A percentile compares a stretch with the other conserved stretches of the same genome.
phyloP scores from a whole-genome alignment of 2,888 invertebrate genomes.

The Conchocele bisecta region DNA sequence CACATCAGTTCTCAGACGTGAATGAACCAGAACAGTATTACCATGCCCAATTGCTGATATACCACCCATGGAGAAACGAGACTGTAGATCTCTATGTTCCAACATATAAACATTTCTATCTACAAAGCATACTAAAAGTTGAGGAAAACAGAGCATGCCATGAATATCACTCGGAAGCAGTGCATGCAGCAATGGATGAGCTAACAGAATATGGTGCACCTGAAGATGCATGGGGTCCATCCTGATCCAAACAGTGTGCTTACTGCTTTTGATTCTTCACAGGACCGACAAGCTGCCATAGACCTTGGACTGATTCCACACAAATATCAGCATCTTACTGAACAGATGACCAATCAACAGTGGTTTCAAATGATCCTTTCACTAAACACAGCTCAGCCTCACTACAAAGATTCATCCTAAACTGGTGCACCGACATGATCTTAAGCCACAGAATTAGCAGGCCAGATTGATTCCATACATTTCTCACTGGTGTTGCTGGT shows the following conservation, averaged over 20 bases:
- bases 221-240: neutral
- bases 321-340: neutral
- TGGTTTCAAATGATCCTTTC: neutral
- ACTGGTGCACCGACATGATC: slow-evolving; percentile 12
- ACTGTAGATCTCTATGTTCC: neutral
- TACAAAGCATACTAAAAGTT: neutral
- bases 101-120: neutral
- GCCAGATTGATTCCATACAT: slow-evolving; percentile 1
- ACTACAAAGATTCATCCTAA: slow-evolving; percentile 5
- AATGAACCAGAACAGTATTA: neutral
- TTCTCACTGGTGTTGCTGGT: slow-evolving; percentile 12
- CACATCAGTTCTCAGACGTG: neutral
- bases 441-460: neutral
- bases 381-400: neutral
- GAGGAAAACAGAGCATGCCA: neutral
- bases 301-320: neutral
- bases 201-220: neutral
- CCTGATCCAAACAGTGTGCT: neutral
- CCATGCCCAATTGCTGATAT: neutral
- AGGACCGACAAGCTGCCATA: neutral
- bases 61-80: neutral
- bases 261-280: neutral
- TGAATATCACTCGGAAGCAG: neutral
- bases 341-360: neutral
- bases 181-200: neutral